phyloP scores from a whole-genome alignment of 2,113 vertebrate species.

The Xyrauchen texanus region DNA sequence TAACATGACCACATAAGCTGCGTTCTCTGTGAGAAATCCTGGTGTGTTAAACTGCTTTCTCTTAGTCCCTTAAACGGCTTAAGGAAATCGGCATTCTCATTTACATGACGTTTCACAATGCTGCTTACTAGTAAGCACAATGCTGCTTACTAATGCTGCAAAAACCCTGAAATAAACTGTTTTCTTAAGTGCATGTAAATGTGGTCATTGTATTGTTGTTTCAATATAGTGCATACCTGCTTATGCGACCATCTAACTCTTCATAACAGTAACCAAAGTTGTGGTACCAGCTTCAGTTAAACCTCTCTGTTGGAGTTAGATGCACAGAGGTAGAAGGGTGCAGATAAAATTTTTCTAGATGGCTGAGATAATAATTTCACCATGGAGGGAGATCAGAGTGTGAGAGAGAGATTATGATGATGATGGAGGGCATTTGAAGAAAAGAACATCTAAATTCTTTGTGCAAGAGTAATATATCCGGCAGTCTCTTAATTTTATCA shows the following conservation, averaged over 20 bases:
- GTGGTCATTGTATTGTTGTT: no score
- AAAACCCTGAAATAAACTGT: no score
- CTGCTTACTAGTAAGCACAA: no score
- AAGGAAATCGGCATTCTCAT: no score
- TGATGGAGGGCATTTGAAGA: neutral
- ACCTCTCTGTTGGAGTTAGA: conserved; percentile 40
- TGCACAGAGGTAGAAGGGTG: neutral
- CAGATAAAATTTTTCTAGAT: conserved; percentile 22
- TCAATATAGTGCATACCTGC: neutral
- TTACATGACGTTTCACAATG: no score
- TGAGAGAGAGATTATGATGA: conserved; percentile 13
- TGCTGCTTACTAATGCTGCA: no score
- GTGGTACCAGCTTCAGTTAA: conserved; percentile 27
- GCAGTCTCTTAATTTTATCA: conserved; percentile 13
- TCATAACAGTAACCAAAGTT: conserved; percentile 3
- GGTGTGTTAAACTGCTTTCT: no score
- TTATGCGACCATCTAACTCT: conserved; percentile 4
- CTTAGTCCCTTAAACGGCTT: no score
- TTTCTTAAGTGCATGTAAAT: no score
- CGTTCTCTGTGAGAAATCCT: no score
- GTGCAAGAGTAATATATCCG: neutral
- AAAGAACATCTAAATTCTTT: no score
- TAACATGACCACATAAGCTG: no score
- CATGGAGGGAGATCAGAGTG: conserved; percentile 25
- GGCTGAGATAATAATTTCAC: conserved; percentile 37